These are phyloP conservation scores for Dendrolimus kikuchii DNA, from an alignment of 1,140 invertebrate species.

Conservation along the genomic window DNA sequence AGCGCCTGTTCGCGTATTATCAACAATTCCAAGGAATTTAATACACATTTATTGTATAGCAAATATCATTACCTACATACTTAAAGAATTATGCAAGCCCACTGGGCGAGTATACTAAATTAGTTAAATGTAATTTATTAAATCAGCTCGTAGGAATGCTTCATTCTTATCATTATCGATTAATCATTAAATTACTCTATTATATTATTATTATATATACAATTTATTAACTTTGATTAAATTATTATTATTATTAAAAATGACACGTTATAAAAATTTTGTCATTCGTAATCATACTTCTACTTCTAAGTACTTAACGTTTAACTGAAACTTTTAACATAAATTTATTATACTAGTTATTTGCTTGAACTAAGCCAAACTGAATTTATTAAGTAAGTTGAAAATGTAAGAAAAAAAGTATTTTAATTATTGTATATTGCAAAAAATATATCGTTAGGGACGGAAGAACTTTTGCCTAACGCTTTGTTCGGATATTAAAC, in stretches of 20 bases:
- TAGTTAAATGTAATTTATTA: constrained; percentile 73
- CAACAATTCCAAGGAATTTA: constrained; percentile 70
- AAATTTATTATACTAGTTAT: constrained; percentile 72
- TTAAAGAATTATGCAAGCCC: constrained; percentile 65
- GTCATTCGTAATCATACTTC: constrained; percentile 72
- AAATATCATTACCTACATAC: constrained; percentile 66
- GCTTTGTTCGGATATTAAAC: no score
- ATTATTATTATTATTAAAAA: constrained; percentile 71
- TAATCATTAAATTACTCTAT: constrained; percentile 74
- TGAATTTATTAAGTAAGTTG: constrained; percentile 73
- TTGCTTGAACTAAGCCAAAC: constrained; percentile 71
- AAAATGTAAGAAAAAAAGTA: constrained; percentile 69
- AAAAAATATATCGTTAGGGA: constrained; percentile 36
- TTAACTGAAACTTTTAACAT: constrained; percentile 70
- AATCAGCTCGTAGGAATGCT: constrained; percentile 72
- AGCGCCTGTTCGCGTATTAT: constrained; percentile 55
- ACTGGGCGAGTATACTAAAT: constrained; percentile 70
- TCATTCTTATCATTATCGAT: constrained; percentile 74
- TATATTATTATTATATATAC: constrained; percentile 70
- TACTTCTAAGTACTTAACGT: constrained; percentile 68
- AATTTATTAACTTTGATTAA: constrained; percentile 73
- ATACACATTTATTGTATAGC: constrained; percentile 58
- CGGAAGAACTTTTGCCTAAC: constrained; percentile 1
- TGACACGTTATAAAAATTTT: constrained; percentile 71
- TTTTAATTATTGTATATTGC: constrained; percentile 71